Conservation (phyloP, 2,113 vertebrate species). For the Pristiophorus japonicus region DNA sequence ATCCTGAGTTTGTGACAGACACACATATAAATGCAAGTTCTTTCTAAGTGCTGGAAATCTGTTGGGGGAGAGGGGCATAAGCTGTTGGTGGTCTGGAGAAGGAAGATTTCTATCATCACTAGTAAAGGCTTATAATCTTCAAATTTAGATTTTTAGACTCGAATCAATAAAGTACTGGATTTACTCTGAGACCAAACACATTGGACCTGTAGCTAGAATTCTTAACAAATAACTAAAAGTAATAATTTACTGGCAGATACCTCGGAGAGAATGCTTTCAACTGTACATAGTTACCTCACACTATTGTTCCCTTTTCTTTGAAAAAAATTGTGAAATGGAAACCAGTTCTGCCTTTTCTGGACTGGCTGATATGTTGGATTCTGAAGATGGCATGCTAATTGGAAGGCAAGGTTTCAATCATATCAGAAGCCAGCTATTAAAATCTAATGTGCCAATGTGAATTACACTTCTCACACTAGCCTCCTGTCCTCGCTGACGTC, state of each 20-base stretch:
- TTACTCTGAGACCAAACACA: background rate
- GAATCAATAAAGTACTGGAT: background rate
- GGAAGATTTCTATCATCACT: background rate
- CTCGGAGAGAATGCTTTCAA: background rate
- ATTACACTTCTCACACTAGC: background rate
- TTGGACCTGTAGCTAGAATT: background rate
- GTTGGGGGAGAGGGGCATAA: background rate
- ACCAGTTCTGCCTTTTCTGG: background rate
- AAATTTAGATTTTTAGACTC: background rate
- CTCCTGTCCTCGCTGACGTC: background rate
- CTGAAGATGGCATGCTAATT: too few species aligned
- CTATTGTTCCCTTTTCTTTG: background rate
- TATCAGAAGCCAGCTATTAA: background rate
- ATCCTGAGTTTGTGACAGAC: too few species aligned
- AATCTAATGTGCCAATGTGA: background rate
- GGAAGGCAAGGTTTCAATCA: background rate
- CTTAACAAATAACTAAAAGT: background rate
- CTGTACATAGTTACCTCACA: too few species aligned
- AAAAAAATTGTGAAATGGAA: background rate
- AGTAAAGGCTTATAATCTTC: background rate
- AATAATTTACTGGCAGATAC: background rate
- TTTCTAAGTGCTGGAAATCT: background rate
- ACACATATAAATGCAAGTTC: too few species aligned
- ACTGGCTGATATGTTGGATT: background rate
- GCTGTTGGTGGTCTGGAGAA: background rate